Conservation (phyloP, 2,888 invertebrate species). For the Polydrusus cervinus region DNA sequence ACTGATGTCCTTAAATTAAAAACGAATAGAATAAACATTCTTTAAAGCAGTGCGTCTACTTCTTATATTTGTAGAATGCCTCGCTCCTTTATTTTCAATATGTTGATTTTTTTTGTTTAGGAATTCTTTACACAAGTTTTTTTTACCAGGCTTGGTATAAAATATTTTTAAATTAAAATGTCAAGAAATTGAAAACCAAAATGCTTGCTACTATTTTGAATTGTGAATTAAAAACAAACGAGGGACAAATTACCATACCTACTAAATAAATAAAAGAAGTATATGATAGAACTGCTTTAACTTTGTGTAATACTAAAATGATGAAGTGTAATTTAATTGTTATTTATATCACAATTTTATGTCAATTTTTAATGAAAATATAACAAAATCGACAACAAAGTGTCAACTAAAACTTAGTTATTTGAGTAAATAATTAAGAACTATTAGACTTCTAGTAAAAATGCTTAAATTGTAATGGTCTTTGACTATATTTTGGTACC, state of each 20-base stretch:
- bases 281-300: not conserved
- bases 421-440: not conserved
- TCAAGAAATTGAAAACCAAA: too few species aligned
- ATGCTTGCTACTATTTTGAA: too few species aligned
- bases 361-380: slow-evolving; percentile 35
- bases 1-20: not conserved
- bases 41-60: not conserved
- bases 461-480: not conserved
- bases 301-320: not conserved
- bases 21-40: not conserved
- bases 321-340: not conserved
- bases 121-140: not conserved
- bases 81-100: not conserved
- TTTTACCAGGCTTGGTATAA: too few species aligned
- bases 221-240: too few species aligned
- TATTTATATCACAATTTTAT: slow-evolving; percentile 15
- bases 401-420: slow-evolving; percentile 47
- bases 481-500: slow-evolving; percentile 12
- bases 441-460: not conserved
- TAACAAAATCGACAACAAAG: slow-evolving; percentile 48
- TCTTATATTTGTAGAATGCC: not conserved
- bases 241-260: too few species aligned
- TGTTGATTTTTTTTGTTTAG: not conserved
- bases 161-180: too few species aligned
- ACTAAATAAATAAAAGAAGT: not conserved